These are phyloP conservation scores for Myanophis thanlyinensis DNA, from an alignment of 2,113 vertebrate genomes.

Conservation along the genomic window DNA sequence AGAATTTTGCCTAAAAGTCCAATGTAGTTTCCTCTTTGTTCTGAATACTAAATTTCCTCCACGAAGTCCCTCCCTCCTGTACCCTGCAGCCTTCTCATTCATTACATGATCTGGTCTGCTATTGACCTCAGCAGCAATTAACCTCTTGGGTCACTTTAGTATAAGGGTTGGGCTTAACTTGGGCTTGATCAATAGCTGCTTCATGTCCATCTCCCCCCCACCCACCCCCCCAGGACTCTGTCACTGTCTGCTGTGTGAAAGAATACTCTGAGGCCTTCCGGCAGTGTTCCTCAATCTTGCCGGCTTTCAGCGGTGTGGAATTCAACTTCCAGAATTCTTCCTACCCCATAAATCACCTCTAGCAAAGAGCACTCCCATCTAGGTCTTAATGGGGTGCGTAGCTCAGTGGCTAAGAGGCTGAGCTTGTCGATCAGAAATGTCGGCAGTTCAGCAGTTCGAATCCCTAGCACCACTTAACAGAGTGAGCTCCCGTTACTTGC, in stretches of 20 bases:
- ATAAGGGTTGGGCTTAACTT: neutral
- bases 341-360: too few species aligned
- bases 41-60: neutral
- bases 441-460: too few species aligned
- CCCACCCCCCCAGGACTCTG: slow-evolving; percentile 10
- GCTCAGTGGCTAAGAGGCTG: too few species aligned
- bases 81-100: neutral
- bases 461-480: too few species aligned
- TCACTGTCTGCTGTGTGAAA: fast-evolving
- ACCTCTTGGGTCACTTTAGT: slow-evolving; percentile 12
- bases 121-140: slow-evolving; percentile 16
- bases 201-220: slow-evolving; percentile 6
- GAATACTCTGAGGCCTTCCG: neutral
- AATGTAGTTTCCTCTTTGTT: slow-evolving; percentile 1
- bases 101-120: neutral
- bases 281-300: neutral
- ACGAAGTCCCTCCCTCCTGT: neutral
- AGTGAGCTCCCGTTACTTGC: too few species aligned
- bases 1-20: slow-evolving; percentile 8
- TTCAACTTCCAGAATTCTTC: neutral
- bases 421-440: too few species aligned
- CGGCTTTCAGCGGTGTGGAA: neutral
- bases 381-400: too few species aligned
- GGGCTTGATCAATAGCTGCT: neutral
- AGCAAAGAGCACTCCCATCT: too few species aligned